Conservation (phyloP, 2,888 invertebrate genomes). For the Onthophagus sagittarius region DNA sequence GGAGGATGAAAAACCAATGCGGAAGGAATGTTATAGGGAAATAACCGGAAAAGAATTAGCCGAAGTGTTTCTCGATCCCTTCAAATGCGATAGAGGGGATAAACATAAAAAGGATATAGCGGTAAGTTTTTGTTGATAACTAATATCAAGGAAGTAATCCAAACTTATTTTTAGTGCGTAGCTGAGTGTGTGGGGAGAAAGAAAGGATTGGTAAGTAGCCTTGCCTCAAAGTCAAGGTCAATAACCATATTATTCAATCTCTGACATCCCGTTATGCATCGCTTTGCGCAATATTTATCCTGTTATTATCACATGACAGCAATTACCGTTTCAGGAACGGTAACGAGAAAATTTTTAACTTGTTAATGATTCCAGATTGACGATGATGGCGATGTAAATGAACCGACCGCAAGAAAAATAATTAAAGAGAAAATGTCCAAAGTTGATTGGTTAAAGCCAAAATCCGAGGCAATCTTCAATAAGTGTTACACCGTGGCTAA, state of each 20-base stretch:
- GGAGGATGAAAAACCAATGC: conserved; percentile 37
- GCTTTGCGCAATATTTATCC: background rate
- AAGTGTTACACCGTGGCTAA: conserved; percentile 39
- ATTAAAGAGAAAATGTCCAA: conserved; percentile 38
- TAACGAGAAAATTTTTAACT: background rate
- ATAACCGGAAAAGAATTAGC: conserved; percentile 35
- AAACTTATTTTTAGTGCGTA: conserved; percentile 41
- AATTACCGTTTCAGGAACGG: background rate
- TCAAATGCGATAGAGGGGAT: conserved; percentile 42
- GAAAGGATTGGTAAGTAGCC: conserved; percentile 41
- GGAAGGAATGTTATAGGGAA: conserved; percentile 41
- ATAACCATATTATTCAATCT: background rate
- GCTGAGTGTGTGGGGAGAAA: conserved; percentile 44
- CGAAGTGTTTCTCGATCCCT: conserved; percentile 34
- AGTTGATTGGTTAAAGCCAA: conserved; percentile 38
- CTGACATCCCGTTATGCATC: background rate
- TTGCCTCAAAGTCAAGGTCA: conserved; percentile 1
- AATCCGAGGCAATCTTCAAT: conserved; percentile 39
- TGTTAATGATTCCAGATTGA: conserved; percentile 36
- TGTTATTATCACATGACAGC: background rate
- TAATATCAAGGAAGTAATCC: background rate
- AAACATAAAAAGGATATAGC: conserved; percentile 41
- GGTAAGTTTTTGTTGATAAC: conserved; percentile 33
- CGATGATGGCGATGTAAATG: conserved; percentile 38
- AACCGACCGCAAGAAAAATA: conserved; percentile 34